Percentiles rank a stretch among this genome's conserved stretches.
Evolutionary conservation across 1,140 invertebrate species (phyloP).

Genomic region (Drosophila sproati): DNA sequence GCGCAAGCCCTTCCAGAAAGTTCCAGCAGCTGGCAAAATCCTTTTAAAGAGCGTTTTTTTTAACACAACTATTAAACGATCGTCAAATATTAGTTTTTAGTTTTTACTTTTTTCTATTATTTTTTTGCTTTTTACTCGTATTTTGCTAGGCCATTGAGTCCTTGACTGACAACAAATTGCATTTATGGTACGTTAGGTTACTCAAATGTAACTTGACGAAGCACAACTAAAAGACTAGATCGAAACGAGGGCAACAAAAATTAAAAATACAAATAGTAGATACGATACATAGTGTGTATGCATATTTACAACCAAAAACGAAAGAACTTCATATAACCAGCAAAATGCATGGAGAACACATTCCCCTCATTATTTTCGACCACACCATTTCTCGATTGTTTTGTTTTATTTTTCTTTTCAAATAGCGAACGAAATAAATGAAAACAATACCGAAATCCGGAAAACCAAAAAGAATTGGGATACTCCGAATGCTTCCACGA

Average conservation of each 20-base stretch:
- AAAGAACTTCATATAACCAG: slow-evolving; percentile 73
- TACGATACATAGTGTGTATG: slow-evolving; percentile 43
- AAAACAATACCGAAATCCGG: slow-evolving; percentile 2
- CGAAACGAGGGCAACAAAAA: slow-evolving; percentile 68
- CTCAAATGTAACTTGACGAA: slow-evolving; percentile 71
- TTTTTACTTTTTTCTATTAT: slow-evolving; percentile 11
- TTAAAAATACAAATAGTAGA: slow-evolving; percentile 64
- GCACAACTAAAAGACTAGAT: slow-evolving; percentile 79
- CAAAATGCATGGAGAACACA: slow-evolving; percentile 84
- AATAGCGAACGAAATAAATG: slow-evolving; percentile 8
- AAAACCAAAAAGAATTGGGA: slow-evolving; percentile 13
- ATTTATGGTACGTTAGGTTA: slow-evolving; percentile 61
- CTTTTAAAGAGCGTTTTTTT: slow-evolving; percentile 18
- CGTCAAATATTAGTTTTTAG: slow-evolving; percentile 10
- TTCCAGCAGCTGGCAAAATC: slow-evolving; percentile 22
- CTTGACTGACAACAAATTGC: slow-evolving; percentile 76
- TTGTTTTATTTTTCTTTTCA: slow-evolving; percentile 37
- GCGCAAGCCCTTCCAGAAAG: slow-evolving; percentile 8
- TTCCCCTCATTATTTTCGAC: slow-evolving; percentile 84
- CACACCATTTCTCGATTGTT: slow-evolving; percentile 71
- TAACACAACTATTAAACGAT: slow-evolving; percentile 9
- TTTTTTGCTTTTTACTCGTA: slow-evolving; percentile 12
- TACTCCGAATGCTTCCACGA: slow-evolving; percentile 20
- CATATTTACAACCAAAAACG: slow-evolving; percentile 22
- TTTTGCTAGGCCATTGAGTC: slow-evolving; percentile 73